These are phyloP conservation scores for Hemistola chrysoprasaria DNA, from an alignment of 2,888 invertebrate species.

Conservation along the genomic window DNA sequence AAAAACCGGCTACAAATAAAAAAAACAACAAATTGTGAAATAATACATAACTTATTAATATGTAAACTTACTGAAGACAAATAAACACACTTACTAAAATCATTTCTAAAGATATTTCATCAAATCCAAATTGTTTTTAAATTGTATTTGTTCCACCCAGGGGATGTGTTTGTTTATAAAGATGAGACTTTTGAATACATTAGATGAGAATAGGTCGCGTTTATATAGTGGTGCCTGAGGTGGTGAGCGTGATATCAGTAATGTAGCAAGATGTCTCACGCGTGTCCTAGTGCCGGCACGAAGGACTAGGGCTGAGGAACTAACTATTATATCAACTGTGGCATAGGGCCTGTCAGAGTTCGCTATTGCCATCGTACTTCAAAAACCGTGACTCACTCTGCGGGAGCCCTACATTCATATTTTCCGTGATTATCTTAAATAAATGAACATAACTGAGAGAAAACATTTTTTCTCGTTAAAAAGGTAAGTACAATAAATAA, in stretches of 20 bases:
- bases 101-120: constrained; percentile 47
- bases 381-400: constrained; percentile 1
- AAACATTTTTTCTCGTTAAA: no score
- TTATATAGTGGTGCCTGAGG: constrained; percentile 63
- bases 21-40: neutral
- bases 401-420: constrained; percentile 1
- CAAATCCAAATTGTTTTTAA: constrained; percentile 30
- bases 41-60: neutral
- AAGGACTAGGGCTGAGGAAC: constrained; percentile 7
- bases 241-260: constrained; percentile 66
- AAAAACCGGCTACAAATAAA: constrained; percentile 59
- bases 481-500: neutral
- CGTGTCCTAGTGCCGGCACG: constrained; percentile 31
- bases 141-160: constrained; percentile 15
- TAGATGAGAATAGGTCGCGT: constrained; percentile 52
- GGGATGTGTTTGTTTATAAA: constrained; percentile 53
- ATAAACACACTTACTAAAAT: constrained; percentile 56
- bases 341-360: constrained; percentile 27
- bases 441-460: no score
- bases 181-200: constrained; percentile 64
- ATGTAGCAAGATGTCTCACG: constrained; percentile 62
- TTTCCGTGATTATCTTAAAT: neutral
- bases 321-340: constrained; percentile 5
- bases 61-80: no score
- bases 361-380: constrained; percentile 7